These are phyloP conservation scores for Cryptoprocta ferox DNA, from an alignment of 2,797 vertebrate species.

Conservation along the genomic window DNA sequence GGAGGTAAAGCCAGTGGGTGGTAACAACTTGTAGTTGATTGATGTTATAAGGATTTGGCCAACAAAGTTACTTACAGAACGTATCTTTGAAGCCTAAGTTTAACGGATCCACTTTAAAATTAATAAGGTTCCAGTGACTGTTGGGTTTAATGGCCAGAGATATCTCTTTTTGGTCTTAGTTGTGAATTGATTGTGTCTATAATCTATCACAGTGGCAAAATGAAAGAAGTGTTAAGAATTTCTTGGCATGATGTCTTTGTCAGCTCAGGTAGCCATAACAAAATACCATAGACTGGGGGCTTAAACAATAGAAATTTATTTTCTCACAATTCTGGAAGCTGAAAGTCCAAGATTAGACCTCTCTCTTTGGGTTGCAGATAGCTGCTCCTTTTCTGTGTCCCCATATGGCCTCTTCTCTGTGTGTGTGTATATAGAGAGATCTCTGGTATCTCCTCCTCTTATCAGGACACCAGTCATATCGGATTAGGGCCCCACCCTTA, in stretches of 20 bases:
- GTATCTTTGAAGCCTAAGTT: background rate
- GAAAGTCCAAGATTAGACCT: background rate
- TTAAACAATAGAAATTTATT: background rate
- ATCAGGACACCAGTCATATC: background rate
- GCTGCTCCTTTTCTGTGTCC: background rate
- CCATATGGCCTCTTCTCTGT: background rate
- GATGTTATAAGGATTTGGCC: background rate
- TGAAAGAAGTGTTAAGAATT: conserved; percentile 16
- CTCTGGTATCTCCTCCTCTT: background rate
- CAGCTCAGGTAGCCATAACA: background rate
- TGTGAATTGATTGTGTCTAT: background rate
- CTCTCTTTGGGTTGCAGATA: background rate
- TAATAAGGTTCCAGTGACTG: background rate
- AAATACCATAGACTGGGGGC: background rate
- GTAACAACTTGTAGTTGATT: background rate
- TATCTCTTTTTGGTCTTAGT: background rate
- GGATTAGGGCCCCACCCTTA: background rate
- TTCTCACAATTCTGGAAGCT: background rate
- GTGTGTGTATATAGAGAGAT: background rate
- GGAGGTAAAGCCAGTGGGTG: background rate
- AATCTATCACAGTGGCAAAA: background rate
- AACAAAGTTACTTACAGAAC: background rate
- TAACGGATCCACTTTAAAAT: background rate
- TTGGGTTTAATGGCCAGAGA: background rate
- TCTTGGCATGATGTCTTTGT: background rate